Evolutionary conservation across 2,113 vertebrate species (phyloP).

Genomic region (Sinocyclocheilus anshuiensis): DNA sequence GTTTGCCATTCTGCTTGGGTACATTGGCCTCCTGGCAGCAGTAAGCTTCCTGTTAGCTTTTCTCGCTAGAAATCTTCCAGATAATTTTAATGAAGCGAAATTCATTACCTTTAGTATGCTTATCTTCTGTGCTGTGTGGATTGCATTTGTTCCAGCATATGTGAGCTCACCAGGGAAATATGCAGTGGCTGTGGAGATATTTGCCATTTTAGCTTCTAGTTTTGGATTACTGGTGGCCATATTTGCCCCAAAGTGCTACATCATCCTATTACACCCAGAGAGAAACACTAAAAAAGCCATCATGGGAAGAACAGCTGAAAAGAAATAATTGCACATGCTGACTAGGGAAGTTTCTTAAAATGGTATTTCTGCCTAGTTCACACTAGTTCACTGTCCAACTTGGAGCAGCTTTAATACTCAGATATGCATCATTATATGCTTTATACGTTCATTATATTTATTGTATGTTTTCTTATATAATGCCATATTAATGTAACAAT

Average conservation of each 20-base stretch:
- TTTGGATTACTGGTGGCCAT: background rate
- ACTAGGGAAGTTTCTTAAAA: background rate
- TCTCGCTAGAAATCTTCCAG: slow-evolving; percentile 71
- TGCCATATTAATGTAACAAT: background rate
- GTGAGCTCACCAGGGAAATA: slow-evolving; percentile 52
- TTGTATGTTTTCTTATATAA: background rate
- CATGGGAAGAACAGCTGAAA: background rate
- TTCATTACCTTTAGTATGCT: slow-evolving; percentile 75
- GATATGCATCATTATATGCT: background rate
- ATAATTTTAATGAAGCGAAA: slow-evolving; percentile 71
- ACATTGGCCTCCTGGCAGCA: slow-evolving; percentile 69
- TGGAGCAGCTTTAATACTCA: background rate
- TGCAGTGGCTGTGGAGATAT: background rate
- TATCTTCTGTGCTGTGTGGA: slow-evolving; percentile 74
- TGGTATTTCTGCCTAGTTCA: background rate
- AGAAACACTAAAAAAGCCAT: slow-evolving; percentile 1
- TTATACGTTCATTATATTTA: background rate
- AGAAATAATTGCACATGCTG: background rate
- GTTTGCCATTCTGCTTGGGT: slow-evolving; percentile 66
- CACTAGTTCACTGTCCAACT: background rate
- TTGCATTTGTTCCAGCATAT: slow-evolving; percentile 72
- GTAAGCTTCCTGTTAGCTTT: slow-evolving; percentile 73
- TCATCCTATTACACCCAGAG: background rate
- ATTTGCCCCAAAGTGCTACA: background rate
- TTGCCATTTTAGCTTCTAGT: background rate